Evolutionary conservation across 1,140 invertebrate species (phyloP).

Genomic region (Euschistus heros): DNA sequence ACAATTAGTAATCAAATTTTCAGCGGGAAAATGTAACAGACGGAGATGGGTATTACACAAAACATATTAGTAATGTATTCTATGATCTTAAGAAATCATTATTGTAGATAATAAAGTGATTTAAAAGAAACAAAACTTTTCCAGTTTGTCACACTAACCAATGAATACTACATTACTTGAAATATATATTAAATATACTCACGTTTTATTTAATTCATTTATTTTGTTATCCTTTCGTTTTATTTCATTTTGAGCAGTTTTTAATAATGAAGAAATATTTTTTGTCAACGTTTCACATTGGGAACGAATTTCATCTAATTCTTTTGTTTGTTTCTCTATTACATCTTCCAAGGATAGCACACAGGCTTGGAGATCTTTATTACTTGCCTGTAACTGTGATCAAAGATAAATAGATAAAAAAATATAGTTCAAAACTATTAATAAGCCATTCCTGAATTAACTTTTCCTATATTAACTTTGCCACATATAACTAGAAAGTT

Average conservation of each 20-base stretch:
- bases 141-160: too few relatives aligned
- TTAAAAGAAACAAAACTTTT: too few relatives aligned
- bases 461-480: not conserved
- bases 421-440: not conserved
- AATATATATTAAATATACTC: not conserved
- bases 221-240: slow-evolving; percentile 3
- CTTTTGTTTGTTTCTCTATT: not conserved
- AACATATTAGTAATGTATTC: too few relatives aligned
- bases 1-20: too few relatives aligned
- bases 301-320: not conserved
- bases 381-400: not conserved
- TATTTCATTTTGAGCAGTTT: not conserved
- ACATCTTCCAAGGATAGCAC: not conserved
- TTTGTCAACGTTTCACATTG: not conserved
- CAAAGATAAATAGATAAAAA: not conserved
- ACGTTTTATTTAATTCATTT: not conserved
- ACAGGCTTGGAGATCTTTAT: not conserved
- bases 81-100: too few relatives aligned
- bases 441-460: not conserved
- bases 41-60: too few relatives aligned
- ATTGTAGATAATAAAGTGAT: too few relatives aligned
- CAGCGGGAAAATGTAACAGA: too few relatives aligned
- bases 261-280: not conserved
- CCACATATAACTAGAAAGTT: not conserved
- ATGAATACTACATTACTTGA: too few relatives aligned